Percentiles rank a stretch among this genome's conserved stretches.
Evolutionary conservation across 2,113 vertebrate species (phyloP).

Genomic region (Nothobranchius kuhntae): DNA sequence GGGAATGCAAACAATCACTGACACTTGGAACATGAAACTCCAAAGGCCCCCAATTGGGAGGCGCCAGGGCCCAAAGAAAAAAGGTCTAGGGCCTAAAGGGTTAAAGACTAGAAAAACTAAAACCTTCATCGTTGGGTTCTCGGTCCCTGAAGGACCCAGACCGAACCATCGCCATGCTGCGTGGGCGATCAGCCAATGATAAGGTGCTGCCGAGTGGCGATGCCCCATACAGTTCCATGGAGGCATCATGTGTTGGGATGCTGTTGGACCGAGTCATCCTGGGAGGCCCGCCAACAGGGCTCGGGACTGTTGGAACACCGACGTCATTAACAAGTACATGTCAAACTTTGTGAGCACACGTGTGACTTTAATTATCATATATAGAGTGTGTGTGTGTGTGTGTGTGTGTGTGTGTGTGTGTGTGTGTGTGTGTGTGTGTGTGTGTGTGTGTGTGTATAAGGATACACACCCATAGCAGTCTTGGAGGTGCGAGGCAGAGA

Average conservation of each 20-base stretch:
- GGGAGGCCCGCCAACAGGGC: constrained; percentile 76
- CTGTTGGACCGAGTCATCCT: constrained; percentile 97
- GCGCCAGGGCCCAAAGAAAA: too few relatives aligned
- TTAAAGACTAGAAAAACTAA: not conserved
- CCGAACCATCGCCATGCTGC: constrained; percentile 92
- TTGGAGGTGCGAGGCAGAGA: constrained; percentile 83
- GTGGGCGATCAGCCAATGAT: constrained; percentile 91
- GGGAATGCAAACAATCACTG: too few relatives aligned
- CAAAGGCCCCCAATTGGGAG: too few relatives aligned
- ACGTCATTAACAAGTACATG: not conserved
- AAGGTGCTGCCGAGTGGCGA: constrained; percentile 93
- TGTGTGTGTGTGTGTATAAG: too few relatives aligned
- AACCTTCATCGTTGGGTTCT: constrained; percentile 88
- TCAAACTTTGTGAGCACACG: not conserved
- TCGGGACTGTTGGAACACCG: constrained; percentile 80
- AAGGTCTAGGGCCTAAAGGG: too few relatives aligned
- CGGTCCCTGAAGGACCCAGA: constrained; percentile 96
- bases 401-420: too few relatives aligned
- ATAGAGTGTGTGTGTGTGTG: not conserved
- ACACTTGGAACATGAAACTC: too few relatives aligned
- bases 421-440: too few relatives aligned
- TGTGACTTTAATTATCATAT: not conserved
- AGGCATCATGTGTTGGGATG: constrained; percentile 92
- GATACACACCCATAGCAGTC: constrained; percentile 83
- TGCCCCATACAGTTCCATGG: constrained; percentile 88